Evolutionary conservation across 2,888 invertebrate species (phyloP), one percentile per base, ranked within the genome.

Genomic region (Coelogynopora nodosa): DNA sequence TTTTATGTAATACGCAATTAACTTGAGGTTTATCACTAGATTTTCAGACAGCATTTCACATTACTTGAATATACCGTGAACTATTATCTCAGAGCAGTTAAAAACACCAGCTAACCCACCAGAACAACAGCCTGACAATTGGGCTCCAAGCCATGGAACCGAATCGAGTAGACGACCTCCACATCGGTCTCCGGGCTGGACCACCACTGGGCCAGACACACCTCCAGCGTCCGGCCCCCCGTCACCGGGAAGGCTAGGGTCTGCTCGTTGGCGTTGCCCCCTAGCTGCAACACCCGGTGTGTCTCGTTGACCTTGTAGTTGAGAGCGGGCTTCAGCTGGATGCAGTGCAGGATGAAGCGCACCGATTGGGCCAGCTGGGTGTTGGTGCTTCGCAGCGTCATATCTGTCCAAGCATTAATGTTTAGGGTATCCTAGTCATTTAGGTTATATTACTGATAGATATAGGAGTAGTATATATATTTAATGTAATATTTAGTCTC

Each of bases 131-230:
- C 89, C 31, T 93, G 89, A 26, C 89, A 94, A 90, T 94, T 94
- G n/a, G 95, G 93, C 90, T 94, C 93, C 86, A 96, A 93, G 0
- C 97, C 97, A 92, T 94, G 94, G 92, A 98, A 96, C 90, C 94
- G 94, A 81, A 98, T 92, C 67, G 93, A 94, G 92, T 96, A 96
- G 91, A 94, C 94, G 28, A 96, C 91, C 74, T 92, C 92, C 86
- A 95, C 94, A 80, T 95, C 95, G 30, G 96, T 5, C 10, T 74
- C 96, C 86, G 95, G 93, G 93, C 95, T 96, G 10, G 97, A 95
- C 97, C 97, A 98, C 94, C 96, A 97, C 92, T 97, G 97, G 5
- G 96, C 96, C 88, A 98, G 93, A 87, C 95, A 96, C 74, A 98
- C 93, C 93, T 98, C 98, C 87, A 98, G 92, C 27, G 96, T 95